Evolutionary conservation across 2,888 invertebrate genomes (phyloP), one percentile per base, ranked within the genome.

Genomic region (Drosophila austrosaltans): DNA sequence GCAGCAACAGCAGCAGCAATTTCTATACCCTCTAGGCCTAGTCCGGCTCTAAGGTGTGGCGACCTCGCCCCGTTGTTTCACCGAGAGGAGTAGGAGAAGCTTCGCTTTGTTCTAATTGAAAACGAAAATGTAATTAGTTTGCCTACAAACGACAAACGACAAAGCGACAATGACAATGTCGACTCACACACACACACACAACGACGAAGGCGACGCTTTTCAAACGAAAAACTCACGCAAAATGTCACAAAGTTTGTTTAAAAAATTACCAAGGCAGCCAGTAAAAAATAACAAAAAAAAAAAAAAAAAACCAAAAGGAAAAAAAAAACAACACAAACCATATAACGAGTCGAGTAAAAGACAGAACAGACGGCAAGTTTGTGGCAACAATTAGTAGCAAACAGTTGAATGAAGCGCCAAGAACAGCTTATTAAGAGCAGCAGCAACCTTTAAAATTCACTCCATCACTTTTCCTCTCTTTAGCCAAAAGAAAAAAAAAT

Each of bases 121-220:
- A 79, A 79, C 78, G 78, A 79, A 79, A 79, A 79, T 79, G 78
- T 79, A 79, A 79, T 79, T 81, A 81, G 79, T 79, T 81, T 69
- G 78, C 69, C 79, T 76, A 70, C 78, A 64, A 73, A 69, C 76
- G 79, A 57, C 72, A 48, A 48, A 48, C 48, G 48, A 25, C 48
- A 48, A 48, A 48, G 36, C 36, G 36, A 48, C 48, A 25, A 22
- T 48, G 48, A 48, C 48, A 48, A 48, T 48, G 48, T 25, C 48
- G 48, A 48, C 16, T 16, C 16, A 16, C 16, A 16, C 44, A 48
- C 22, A 48, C 16, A 16, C 44, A 48, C 22, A 48, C 48, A 68
- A 62, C 65, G 76, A 75, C 58, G 78, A 62, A 54, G 76, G 42
- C 68, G 54, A 44, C 59, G 69, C 77, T 48, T 25, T 77, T 77